Base-by-base conservation (phyloP, 2,113 vertebrate species). In the Parotia lawesii region DNA sequence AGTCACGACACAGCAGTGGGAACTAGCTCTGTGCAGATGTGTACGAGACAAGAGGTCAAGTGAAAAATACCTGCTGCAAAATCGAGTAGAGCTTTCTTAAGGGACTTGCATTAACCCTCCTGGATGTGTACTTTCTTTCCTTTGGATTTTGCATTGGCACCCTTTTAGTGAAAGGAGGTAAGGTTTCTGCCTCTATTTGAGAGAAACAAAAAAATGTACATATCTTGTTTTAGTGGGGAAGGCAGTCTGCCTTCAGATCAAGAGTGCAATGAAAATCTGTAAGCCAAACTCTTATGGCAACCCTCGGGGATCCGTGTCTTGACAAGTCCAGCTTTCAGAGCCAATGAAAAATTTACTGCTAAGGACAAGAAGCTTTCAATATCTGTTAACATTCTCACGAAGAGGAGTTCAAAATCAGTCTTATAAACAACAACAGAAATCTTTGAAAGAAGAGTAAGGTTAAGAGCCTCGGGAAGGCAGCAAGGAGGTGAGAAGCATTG, bases 391-490 rank as follows among this genome's bases (percentile, higher is more conserved):
- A 51, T 94, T 82, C 54, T 95, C 69, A 65, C 16, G 4, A 70
- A 94, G 61, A 94, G 47, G 51, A 91, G 79, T 82, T 96, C 61
- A 84, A 88, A 94, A 93, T 96, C 85, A 76, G 92, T 92, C 84
- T 96, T 95, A 87, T 56, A 95, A 94, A 71, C 81, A 94, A 67
- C 79, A 91, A 65, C 53, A 96, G 87, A 92, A 94, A 92, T 95
- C 88, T 97, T 96, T 93, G 86, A 73, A 92, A 93, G 93, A 96
- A 97, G 95, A 75, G 70, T 85, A 94, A 98, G 96, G 97, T 97
- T 97, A 97, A 97, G 97, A 97, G 92, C 85, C 94, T 87, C 91
- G 71, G 66, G 94, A 97, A 97, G 91, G 86, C 94, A 96, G 90
- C 76, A 78, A 96, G 92, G 87, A 95, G 95, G 92, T 96, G 94